Evolutionary conservation across 1,140 invertebrate species (phyloP).

Genomic region (Drosophila chauvacae): DNA sequence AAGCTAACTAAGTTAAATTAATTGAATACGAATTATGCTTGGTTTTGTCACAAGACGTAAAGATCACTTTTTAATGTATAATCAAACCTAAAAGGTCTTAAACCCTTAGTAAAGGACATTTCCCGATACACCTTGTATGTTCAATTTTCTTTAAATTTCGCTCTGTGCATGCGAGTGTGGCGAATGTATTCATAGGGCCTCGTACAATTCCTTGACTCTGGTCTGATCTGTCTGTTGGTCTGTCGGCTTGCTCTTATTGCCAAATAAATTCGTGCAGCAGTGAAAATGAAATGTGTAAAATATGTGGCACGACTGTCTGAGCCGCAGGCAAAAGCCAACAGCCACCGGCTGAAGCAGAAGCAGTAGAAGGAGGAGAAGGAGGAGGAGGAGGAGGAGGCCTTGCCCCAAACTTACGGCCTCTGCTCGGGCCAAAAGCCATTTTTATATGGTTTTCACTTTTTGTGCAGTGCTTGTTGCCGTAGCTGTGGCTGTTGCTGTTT

Average conservation of each 20-base stretch:
- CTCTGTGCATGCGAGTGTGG: conserved; percentile 22
- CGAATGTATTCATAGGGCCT: conserved; percentile 67
- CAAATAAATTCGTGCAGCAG: conserved; percentile 81
- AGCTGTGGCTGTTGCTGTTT: neutral
- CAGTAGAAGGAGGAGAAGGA: conserved; percentile 12
- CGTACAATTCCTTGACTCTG: conserved; percentile 63
- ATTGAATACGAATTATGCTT: neutral
- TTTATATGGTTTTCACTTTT: conserved; percentile 74
- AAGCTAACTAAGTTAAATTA: no score
- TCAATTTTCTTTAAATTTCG: neutral
- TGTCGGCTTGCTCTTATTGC: conserved; percentile 71
- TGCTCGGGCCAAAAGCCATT: conserved; percentile 51
- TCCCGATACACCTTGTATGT: neutral
- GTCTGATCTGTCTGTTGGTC: conserved; percentile 44
- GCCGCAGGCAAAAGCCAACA: conserved; percentile 39
- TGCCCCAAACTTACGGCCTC: conserved; percentile 50
- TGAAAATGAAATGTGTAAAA: conserved; percentile 82
- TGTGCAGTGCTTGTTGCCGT: conserved; percentile 24
- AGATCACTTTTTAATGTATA: neutral
- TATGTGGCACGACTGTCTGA: conserved; percentile 69
- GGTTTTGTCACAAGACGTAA: neutral
- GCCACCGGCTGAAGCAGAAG: conserved; percentile 23
- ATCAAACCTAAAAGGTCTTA: neutral
- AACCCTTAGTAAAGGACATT: neutral
- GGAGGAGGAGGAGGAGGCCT: conserved; percentile 23